Conservation (phyloP, 2,113 vertebrate species). For the Mystacornis crossleyi region DNA sequence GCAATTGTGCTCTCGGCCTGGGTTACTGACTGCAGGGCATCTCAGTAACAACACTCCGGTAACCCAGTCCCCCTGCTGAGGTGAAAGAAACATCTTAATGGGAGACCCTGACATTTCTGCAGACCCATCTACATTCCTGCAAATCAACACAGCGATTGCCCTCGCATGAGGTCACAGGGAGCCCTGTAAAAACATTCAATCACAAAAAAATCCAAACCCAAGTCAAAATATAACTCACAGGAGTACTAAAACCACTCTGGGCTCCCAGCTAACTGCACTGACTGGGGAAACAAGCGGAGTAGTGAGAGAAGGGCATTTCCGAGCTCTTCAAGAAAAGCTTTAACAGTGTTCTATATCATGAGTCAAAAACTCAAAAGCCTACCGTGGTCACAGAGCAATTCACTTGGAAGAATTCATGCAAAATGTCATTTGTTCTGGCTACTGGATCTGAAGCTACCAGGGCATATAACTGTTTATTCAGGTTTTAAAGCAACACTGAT, state of each 20-base stretch:
- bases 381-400: not conserved
- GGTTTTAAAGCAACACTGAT: slow-evolving; percentile 4
- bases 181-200: not conserved
- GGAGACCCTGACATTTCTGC: slow-evolving; percentile 40
- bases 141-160: slow-evolving; percentile 23
- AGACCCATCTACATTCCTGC: slow-evolving; percentile 51
- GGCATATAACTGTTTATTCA: not conserved
- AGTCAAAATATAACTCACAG: not conserved
- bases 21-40: not conserved
- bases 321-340: not conserved
- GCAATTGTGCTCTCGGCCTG: not conserved
- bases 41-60: not conserved
- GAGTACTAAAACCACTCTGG: not conserved
- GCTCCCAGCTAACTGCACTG: not conserved
- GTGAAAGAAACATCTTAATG: slow-evolving; percentile 57
- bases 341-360: not conserved
- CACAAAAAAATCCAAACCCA: slow-evolving; percentile 4
- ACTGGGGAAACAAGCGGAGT: not conserved
- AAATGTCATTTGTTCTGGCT: slow-evolving; percentile 38
- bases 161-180: slow-evolving; percentile 20
- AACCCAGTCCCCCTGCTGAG: slow-evolving; percentile 27
- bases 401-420: slow-evolving; percentile 15
- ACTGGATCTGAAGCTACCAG: not conserved
- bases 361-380: not conserved
- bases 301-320: not conserved